Conservation (phyloP, 2,888 invertebrate species). For the Cristatella mucedo region DNA sequence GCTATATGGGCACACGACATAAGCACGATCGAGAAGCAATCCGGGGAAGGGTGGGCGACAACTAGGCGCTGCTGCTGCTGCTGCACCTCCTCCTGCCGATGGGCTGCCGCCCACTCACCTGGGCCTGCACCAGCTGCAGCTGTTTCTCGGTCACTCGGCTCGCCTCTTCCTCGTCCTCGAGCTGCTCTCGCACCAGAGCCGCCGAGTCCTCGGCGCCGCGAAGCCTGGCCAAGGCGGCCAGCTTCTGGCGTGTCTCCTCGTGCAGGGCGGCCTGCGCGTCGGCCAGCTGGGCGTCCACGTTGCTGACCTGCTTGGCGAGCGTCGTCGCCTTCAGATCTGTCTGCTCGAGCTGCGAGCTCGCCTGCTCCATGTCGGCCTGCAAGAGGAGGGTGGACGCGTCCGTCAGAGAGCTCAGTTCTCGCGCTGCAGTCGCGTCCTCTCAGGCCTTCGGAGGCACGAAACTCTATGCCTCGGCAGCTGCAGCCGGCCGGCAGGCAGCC, state of each 20-base stretch:
- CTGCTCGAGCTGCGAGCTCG: conserved; percentile 57
- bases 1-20: no score
- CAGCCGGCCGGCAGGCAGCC: no score
- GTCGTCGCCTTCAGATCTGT: conserved; percentile 78
- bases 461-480: no score
- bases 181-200: conserved; percentile 68
- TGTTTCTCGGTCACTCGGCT: conserved; percentile 63
- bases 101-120: no score
- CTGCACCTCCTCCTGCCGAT: conserved; percentile 49
- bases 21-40: no score
- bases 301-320: conserved; percentile 65
- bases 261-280: conserved; percentile 61
- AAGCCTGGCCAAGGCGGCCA: conserved; percentile 54
- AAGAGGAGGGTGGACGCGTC: conserved; percentile 12
- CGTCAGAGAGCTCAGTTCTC: no score
- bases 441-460: no score
- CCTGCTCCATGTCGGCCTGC: conserved; percentile 62
- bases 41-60: no score
- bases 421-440: no score
- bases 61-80: conserved; percentile 26
- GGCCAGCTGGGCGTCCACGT: conserved; percentile 66
- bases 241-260: conserved; percentile 87
- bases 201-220: conserved; percentile 78
- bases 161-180: conserved; percentile 87
- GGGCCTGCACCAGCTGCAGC: no score